phyloP scores from a whole-genome alignment of 2,888 invertebrate genomes.

The Plebejus melissa region DNA sequence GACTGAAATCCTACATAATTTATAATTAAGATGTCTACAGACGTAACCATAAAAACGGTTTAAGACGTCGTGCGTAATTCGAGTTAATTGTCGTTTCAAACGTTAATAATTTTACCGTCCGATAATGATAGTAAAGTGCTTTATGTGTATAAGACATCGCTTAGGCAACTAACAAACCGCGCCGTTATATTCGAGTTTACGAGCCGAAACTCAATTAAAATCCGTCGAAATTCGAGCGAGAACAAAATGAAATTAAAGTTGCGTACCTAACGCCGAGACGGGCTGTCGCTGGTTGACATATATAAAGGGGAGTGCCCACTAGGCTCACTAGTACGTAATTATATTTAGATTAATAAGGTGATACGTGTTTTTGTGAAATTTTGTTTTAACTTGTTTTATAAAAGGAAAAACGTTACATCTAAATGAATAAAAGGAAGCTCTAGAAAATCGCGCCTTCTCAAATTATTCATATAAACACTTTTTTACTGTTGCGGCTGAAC shows the following conservation, averaged over 20 bases:
- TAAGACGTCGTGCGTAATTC: conserved; percentile 64
- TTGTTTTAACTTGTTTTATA: too few relatives aligned
- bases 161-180: conserved; percentile 63
- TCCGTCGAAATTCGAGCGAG: conserved; percentile 59
- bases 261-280: conserved; percentile 48
- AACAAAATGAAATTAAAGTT: conserved; percentile 67
- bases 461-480: too few relatives aligned
- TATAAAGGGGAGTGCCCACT: background rate
- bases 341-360: too few relatives aligned
- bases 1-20: conserved; percentile 56
- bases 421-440: too few relatives aligned
- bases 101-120: conserved; percentile 64
- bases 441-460: too few relatives aligned
- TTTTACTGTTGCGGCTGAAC: too few relatives aligned
- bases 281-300: conserved; percentile 38
- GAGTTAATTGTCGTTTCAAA: conserved; percentile 63
- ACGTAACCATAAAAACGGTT: conserved; percentile 66
- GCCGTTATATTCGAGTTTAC: conserved; percentile 52
- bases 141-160: conserved; percentile 49
- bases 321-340: too few relatives aligned
- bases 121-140: conserved; percentile 57
- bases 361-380: too few relatives aligned
- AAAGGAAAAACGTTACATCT: too few relatives aligned
- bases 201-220: conserved; percentile 66
- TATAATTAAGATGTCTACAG: conserved; percentile 64